Conservation (phyloP, 2,113 vertebrate genomes). For the Menura novaehollandiae region DNA sequence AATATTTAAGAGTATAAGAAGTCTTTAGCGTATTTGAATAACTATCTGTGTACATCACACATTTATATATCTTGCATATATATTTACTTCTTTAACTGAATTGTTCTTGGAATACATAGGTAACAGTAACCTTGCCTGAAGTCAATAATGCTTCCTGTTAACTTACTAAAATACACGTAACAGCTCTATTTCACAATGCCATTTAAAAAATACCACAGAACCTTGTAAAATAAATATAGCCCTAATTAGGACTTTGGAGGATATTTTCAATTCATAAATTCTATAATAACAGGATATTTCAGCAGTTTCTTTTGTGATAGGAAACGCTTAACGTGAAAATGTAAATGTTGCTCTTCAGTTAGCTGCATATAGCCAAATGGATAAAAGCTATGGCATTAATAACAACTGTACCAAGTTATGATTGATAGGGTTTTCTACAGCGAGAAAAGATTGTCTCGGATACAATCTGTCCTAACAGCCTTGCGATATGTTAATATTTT, state of each 20-base stretch:
- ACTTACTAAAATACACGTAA: background rate
- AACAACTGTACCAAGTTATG: constrained; percentile 60
- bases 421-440: constrained; percentile 69
- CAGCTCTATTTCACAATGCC: background rate
- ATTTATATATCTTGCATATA: background rate
- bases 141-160: background rate
- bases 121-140: background rate
- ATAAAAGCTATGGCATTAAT: constrained; percentile 67
- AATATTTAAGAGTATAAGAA: background rate
- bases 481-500: constrained; percentile 69
- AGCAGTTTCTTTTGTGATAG: constrained; percentile 38
- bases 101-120: background rate
- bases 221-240: constrained; percentile 42
- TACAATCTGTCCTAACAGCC: constrained; percentile 76
- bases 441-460: constrained; percentile 63
- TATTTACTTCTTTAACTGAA: background rate
- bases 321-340: background rate
- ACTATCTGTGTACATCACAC: background rate
- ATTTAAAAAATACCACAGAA: background rate
- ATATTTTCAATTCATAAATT: constrained; percentile 28
- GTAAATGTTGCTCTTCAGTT: background rate
- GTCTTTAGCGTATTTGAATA: background rate
- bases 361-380: constrained; percentile 28
- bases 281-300: background rate
- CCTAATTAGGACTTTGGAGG: constrained; percentile 42